Conservation (phyloP, 2,797 vertebrate genomes). For the Limnodromus scolopaceus region DNA sequence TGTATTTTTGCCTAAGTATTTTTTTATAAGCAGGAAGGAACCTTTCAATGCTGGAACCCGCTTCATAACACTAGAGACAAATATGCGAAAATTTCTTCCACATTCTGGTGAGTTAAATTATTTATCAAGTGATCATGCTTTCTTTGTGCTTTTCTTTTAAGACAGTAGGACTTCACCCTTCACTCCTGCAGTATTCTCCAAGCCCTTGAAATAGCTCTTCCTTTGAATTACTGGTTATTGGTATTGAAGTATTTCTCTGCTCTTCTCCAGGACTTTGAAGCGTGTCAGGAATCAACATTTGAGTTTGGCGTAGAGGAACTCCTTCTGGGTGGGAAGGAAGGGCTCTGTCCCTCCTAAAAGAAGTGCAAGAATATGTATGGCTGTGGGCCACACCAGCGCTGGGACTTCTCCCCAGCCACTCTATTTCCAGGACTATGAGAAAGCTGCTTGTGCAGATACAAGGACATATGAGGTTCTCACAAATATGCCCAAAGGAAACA, state of each 20-base stretch:
- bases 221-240: conserved; percentile 29
- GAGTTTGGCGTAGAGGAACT: not conserved
- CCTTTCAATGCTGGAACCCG: conserved; percentile 5
- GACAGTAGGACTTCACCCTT: not conserved
- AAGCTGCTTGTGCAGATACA: not conserved
- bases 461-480: fast-evolving
- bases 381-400: fast-evolving
- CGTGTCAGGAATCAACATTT: not conserved
- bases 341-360: not conserved
- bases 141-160: conserved; percentile 35
- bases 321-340: not conserved
- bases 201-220: conserved; percentile 1
- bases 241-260: not conserved
- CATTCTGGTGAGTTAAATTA: conserved; percentile 44
- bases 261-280: not conserved
- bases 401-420: not conserved
- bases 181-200: not conserved
- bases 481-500: not conserved
- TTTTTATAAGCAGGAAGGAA: conserved; percentile 22
- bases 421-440: not conserved
- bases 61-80: not conserved
- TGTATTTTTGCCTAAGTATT: not conserved
- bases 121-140: conserved; percentile 37
- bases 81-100: conserved; percentile 18
- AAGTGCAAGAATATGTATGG: not conserved